These are phyloP conservation scores for Ophion costatus DNA, from an alignment of 2,888 invertebrate species.

Conservation along the genomic window DNA sequence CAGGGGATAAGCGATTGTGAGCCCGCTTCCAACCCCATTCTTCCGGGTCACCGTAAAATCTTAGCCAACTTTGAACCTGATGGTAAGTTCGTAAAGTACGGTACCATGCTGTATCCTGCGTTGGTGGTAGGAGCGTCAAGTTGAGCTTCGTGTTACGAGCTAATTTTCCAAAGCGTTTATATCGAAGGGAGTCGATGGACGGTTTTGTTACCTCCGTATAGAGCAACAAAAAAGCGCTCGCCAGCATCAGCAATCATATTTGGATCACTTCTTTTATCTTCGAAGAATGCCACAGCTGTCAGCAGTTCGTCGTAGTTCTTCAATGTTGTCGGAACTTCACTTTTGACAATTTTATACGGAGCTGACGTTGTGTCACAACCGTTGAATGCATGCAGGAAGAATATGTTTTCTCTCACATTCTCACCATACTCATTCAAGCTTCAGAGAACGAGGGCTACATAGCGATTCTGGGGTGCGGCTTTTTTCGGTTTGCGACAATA, in stretches of 20 bases:
- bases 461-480: slow-evolving; percentile 54
- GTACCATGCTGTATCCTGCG: slow-evolving; percentile 19
- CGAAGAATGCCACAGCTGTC: slow-evolving; percentile 28
- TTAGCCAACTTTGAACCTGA: slow-evolving; percentile 41
- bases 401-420: slow-evolving; percentile 67
- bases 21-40: slow-evolving; percentile 21
- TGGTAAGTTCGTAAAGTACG: slow-evolving; percentile 30
- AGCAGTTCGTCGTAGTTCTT: not conserved
- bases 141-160: slow-evolving; percentile 54
- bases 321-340: not conserved
- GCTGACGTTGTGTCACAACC: slow-evolving; percentile 70
- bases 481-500: slow-evolving; percentile 71
- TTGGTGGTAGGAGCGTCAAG: slow-evolving; percentile 21
- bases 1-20: not conserved
- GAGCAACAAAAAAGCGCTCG: slow-evolving; percentile 61
- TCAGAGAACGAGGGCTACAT: slow-evolving; percentile 23
- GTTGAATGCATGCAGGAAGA: slow-evolving; percentile 64
- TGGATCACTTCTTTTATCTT: slow-evolving; percentile 5
- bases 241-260: slow-evolving; percentile 54
- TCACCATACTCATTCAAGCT: slow-evolving; percentile 68
- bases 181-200: slow-evolving; percentile 66
- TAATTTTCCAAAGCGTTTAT: slow-evolving; percentile 53
- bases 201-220: slow-evolving; percentile 62
- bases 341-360: slow-evolving; percentile 2
- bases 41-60: slow-evolving; percentile 22